Evolutionary conservation across 2,113 vertebrate species (phyloP).

Genomic region (Amblyopsis rosae): DNA sequence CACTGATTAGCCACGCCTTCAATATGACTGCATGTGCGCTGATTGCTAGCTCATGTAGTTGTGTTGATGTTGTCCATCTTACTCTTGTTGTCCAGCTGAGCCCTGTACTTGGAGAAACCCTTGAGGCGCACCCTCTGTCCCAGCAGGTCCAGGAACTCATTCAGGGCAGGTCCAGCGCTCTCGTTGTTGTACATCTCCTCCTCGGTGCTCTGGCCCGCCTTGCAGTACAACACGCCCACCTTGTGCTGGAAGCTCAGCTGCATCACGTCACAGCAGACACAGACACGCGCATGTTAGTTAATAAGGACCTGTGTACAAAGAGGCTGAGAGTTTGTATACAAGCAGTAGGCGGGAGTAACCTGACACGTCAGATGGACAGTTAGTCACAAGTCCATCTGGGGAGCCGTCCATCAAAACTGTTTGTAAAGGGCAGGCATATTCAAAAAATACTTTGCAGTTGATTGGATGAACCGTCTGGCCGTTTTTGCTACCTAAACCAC

Average conservation of each 20-base stretch:
- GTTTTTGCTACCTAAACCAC: too few species aligned
- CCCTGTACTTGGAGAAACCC: constrained; percentile 94
- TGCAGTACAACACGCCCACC: constrained; percentile 96
- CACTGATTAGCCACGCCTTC: constrained; percentile 20
- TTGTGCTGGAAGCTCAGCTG: constrained; percentile 99
- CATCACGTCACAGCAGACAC: constrained; percentile 54
- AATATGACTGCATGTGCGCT: constrained; percentile 32
- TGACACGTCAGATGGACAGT: too few species aligned
- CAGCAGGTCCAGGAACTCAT: constrained; percentile 96
- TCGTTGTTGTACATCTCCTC: constrained; percentile 99
- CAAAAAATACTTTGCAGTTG: too few species aligned
- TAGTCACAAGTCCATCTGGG: too few species aligned
- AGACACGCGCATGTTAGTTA: constrained; percentile 17
- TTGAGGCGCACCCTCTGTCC: constrained; percentile 94
- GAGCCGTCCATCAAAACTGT: too few species aligned
- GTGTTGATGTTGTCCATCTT: constrained; percentile 63
- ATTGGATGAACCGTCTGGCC: too few species aligned
- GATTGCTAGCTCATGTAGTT: constrained; percentile 39
- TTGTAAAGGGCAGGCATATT: too few species aligned
- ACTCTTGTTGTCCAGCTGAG: constrained; percentile 99
- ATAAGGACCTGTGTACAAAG: too few species aligned
- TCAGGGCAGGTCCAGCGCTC: constrained; percentile 88
- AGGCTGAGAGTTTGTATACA: too few species aligned
- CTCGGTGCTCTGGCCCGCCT: constrained; percentile 93
- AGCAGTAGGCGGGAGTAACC: too few species aligned